These are phyloP conservation scores for Heterotilapia buettikoferi DNA, from an alignment of 2,113 vertebrate genomes.

Conservation along the genomic window DNA sequence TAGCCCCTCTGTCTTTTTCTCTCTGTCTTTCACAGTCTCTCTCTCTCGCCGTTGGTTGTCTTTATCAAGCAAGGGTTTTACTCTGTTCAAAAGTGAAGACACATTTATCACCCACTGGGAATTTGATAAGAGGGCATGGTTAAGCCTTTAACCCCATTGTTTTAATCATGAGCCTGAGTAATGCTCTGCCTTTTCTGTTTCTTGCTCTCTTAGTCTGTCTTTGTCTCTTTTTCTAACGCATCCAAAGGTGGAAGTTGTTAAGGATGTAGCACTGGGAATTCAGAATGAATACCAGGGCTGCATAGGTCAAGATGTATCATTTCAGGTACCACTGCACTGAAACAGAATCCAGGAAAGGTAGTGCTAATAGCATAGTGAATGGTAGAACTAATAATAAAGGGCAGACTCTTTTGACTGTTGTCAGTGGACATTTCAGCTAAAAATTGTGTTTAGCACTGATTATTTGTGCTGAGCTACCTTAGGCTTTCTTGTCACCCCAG, in stretches of 20 bases:
- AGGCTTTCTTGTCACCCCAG: not conserved
- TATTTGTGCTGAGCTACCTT: not conserved
- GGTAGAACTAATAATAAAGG: not conserved
- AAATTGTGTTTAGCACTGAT: not conserved
- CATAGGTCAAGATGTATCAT: not conserved
- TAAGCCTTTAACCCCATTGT: constrained; percentile 66
- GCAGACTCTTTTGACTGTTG: not conserved
- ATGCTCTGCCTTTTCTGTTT: not conserved
- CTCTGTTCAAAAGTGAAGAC: constrained; percentile 43
- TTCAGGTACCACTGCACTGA: not conserved
- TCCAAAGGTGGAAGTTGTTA: not conserved
- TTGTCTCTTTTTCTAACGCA: not conserved
- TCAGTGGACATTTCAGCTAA: not conserved
- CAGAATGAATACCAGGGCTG: not conserved
- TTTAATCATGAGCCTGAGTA: constrained; percentile 53
- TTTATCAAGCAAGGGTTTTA: constrained; percentile 47
- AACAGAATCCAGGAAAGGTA: not conserved
- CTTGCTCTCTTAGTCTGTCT: not conserved
- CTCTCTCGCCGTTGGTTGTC: constrained; percentile 32
- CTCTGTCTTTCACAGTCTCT: constrained; percentile 6
- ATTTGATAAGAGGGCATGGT: constrained; percentile 50
- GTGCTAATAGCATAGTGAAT: not conserved
- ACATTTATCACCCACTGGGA: constrained; percentile 56
- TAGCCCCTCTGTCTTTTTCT: not conserved
- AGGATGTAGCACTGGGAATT: not conserved